These are phyloP conservation scores for Pseudolycoriella hygida DNA, from an alignment of 2,888 invertebrate species.

Conservation along the genomic window DNA sequence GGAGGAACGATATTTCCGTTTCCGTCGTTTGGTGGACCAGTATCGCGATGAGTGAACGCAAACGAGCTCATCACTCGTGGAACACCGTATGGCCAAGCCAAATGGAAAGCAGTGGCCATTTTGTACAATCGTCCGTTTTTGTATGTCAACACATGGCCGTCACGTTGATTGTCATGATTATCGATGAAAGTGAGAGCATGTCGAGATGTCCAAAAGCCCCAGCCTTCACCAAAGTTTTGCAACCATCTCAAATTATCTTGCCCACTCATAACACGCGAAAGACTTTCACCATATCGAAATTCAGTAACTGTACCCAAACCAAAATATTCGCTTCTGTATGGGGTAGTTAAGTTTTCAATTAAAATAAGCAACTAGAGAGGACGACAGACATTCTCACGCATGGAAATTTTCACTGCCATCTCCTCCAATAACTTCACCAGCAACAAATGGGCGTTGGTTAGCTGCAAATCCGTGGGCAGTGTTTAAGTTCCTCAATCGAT, in stretches of 20 bases:
- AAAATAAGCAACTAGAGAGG: too few species aligned
- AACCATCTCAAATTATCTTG: slow-evolving; percentile 36
- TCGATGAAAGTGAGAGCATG: slow-evolving; percentile 56
- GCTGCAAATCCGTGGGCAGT: too few species aligned
- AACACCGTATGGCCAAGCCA: slow-evolving; percentile 61
- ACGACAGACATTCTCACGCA: too few species aligned
- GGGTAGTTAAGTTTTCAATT: too few species aligned
- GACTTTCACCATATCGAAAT: too few species aligned
- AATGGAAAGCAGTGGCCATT: slow-evolving; percentile 36
- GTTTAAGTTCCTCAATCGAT: too few species aligned
- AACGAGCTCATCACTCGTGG: slow-evolving; percentile 72
- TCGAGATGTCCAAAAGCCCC: slow-evolving; percentile 31
- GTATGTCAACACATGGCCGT: slow-evolving; percentile 27
- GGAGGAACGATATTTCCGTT: slow-evolving; percentile 31
- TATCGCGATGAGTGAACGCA: slow-evolving; percentile 32
- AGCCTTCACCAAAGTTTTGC: slow-evolving; percentile 27
- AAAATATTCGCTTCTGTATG: too few species aligned
- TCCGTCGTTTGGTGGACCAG: slow-evolving; percentile 35
- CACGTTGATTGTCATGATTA: slow-evolving; percentile 61
- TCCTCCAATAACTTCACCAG: too few species aligned
- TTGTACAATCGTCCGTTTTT: slow-evolving; percentile 24
- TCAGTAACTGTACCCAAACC: too few species aligned
- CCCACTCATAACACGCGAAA: slow-evolving; percentile 32
- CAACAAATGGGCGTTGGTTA: too few species aligned
- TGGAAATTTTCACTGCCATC: too few species aligned